Evolutionary conservation across 2,113 vertebrate genomes (phyloP).

Genomic region (Chascanopsetta lugubris): DNA sequence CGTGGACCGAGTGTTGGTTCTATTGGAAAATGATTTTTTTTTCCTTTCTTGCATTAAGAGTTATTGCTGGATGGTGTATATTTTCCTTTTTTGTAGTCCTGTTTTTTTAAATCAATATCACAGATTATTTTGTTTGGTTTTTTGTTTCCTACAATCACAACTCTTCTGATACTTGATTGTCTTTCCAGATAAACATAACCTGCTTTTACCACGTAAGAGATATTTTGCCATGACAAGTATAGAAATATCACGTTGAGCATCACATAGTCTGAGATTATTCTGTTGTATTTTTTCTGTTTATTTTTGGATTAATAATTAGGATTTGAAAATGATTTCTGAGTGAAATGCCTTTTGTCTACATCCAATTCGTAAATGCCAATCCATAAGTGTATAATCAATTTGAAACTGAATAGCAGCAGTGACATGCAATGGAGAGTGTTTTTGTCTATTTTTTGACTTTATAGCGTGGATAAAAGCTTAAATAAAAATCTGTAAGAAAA

Average conservation of each 20-base stretch:
- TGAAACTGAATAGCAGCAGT: constrained; percentile 38
- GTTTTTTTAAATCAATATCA: constrained; percentile 67
- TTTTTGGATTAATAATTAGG: constrained; percentile 34
- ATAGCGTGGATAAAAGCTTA: too few relatives aligned
- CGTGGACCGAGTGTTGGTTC: constrained; percentile 71
- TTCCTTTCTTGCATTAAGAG: constrained; percentile 67
- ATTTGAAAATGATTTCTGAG: constrained; percentile 45
- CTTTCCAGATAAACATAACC: constrained; percentile 51
- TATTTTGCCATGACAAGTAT: constrained; percentile 59
- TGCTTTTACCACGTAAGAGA: constrained; percentile 60
- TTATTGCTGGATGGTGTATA: constrained; percentile 75
- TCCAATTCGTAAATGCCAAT: constrained; percentile 60
- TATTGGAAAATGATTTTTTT: constrained; percentile 64
- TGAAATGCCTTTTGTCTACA: constrained; percentile 61
- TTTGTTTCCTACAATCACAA: constrained; percentile 69
- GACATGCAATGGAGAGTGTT: constrained; percentile 44
- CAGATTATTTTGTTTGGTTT: too few relatives aligned
- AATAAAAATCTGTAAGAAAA: too few relatives aligned
- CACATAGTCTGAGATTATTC: constrained; percentile 53
- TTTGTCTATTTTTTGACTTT: constrained; percentile 8
- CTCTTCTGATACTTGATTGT: constrained; percentile 70
- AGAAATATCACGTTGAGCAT: constrained; percentile 59
- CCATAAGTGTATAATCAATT: constrained; percentile 44
- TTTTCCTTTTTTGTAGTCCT: constrained; percentile 63
- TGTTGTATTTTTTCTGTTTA: constrained; percentile 31